phyloP scores from a whole-genome alignment of 2,797 vertebrate species.

The Enteromius trimaculatus region DNA sequence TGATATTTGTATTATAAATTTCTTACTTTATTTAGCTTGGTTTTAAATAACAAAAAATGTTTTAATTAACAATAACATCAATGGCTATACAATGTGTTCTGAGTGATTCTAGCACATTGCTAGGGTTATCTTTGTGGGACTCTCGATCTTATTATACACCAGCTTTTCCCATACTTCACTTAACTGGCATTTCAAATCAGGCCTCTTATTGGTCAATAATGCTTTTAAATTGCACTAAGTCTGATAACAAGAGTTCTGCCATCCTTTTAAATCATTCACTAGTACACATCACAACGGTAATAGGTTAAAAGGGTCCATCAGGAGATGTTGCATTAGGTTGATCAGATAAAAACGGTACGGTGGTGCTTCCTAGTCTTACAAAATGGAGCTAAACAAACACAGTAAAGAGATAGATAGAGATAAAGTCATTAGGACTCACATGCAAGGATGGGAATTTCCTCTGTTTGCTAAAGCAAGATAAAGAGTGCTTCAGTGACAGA shows the following conservation, averaged over 20 bases:
- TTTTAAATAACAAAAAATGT: background rate
- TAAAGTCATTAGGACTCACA: background rate
- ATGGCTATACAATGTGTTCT: background rate
- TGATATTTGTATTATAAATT: background rate
- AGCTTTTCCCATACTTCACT: constrained; percentile 2
- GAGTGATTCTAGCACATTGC: background rate
- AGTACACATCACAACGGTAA: background rate
- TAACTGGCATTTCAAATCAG: background rate
- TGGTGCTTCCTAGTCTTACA: background rate
- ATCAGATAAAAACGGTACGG: constrained; percentile 22
- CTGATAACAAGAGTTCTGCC: background rate
- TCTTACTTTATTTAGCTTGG: background rate
- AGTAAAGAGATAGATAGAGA: background rate
- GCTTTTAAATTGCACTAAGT: constrained; percentile 7
- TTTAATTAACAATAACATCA: background rate
- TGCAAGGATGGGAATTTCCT: background rate
- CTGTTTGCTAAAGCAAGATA: constrained; percentile 1
- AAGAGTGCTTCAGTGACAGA: background rate
- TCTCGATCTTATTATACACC: background rate
- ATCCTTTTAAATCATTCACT: constrained; percentile 1
- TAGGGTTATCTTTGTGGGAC: background rate
- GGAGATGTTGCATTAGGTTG: constrained; percentile 27
- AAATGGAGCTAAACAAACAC: background rate
- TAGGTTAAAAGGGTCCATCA: constrained; percentile 25
- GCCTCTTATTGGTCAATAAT: background rate